These are phyloP conservation scores for Eucera pruinosa DNA, from an alignment of 2,888 invertebrate species.

Conservation along the genomic window DNA sequence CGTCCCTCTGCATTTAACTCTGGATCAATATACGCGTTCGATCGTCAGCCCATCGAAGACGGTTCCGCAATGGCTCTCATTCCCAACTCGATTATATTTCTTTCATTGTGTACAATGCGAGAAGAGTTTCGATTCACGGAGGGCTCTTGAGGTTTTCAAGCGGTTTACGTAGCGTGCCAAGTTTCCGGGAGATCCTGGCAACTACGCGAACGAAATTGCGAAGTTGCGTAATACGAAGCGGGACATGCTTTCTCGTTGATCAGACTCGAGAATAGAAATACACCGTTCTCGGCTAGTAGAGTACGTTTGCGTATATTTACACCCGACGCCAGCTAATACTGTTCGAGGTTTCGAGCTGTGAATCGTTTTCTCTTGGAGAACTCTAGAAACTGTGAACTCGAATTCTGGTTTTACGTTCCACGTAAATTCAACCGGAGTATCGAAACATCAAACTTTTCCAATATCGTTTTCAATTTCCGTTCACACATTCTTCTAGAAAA, in stretches of 20 bases:
- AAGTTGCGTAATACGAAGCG: constrained; percentile 17
- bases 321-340: constrained; percentile 1
- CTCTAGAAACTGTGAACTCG: neutral
- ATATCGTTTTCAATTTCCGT: neutral
- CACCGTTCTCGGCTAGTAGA: neutral
- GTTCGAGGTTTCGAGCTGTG: constrained; percentile 6
- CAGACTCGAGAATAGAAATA: constrained; percentile 18
- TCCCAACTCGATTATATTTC: neutral
- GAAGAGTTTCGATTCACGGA: neutral
- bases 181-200: constrained; percentile 1
- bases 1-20: neutral
- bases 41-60: constrained; percentile 1
- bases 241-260: constrained; percentile 16
- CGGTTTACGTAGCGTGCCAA: constrained; percentile 10
- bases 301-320: constrained; percentile 7
- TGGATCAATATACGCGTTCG: neutral
- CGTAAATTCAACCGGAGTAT: neutral
- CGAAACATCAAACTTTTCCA: neutral
- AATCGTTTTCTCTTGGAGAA: neutral
- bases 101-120: neutral
- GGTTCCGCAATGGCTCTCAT: neutral
- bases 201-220: constrained; percentile 11
- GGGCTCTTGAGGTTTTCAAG: constrained; percentile 9
- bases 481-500: neutral
- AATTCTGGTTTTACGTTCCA: too few relatives aligned